Percentiles rank a stretch among this genome's conserved stretches.
Conservation (phyloP, 2,113 vertebrate genomes). For the Heteronetta atricapilla region DNA sequence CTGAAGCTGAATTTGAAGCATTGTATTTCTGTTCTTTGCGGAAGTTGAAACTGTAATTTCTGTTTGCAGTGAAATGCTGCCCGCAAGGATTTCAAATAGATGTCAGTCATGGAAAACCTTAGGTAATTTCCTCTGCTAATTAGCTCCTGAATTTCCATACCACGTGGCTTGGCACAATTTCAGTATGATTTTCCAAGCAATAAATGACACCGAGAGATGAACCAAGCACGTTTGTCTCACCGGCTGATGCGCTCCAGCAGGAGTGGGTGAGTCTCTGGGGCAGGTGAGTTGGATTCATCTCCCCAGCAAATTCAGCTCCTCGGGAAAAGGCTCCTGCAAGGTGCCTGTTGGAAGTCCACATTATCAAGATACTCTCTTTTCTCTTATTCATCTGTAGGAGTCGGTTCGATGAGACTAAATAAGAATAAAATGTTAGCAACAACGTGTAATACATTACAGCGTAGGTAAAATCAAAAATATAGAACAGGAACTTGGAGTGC, state of each 20-base stretch:
- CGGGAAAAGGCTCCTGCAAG: background rate
- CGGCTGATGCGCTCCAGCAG: accelerated
- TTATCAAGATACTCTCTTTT: background rate
- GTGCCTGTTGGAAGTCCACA: background rate
- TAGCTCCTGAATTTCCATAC: background rate
- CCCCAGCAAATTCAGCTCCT: background rate
- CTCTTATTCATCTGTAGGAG: background rate
- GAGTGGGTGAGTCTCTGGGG: background rate
- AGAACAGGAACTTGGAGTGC: background rate
- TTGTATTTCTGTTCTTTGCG: background rate
- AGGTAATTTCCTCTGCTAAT: background rate
- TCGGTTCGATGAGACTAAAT: background rate
- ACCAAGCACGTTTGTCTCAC: no score
- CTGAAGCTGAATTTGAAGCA: background rate
- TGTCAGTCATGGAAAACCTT: background rate
- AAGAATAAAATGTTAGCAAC: background rate
- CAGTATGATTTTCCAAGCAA: background rate
- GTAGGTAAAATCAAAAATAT: background rate
- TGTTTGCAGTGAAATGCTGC: background rate
- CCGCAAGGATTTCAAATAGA: background rate
- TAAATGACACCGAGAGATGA: background rate
- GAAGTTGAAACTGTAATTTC: background rate
- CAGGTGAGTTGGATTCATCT: background rate
- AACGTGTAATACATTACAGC: background rate
- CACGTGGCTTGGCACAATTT: background rate